A percentile compares a stretch with the other conserved stretches of the same genome.
These are phyloP conservation scores for Brevimyrus niger DNA, from an alignment of 2,113 vertebrate species.

Conservation along the genomic window DNA sequence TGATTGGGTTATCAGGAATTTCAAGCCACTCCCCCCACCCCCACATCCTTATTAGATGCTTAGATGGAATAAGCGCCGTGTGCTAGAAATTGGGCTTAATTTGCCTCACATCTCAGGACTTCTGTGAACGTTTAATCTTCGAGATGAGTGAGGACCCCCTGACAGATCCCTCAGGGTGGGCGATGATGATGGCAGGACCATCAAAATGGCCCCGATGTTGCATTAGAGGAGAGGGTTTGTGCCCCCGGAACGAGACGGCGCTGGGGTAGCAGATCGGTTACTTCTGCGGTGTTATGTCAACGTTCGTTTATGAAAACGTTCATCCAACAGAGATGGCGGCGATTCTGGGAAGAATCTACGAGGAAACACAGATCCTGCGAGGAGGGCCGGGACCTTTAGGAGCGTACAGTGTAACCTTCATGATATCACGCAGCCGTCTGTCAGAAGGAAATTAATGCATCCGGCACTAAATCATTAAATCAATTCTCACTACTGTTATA, in stretches of 20 bases:
- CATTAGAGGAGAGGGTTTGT: neutral
- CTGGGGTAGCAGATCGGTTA: neutral
- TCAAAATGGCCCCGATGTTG: neutral
- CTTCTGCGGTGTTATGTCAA: neutral
- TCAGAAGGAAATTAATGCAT: neutral
- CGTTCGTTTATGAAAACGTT: neutral
- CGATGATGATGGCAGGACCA: neutral
- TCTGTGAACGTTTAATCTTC: slow-evolving; percentile 5
- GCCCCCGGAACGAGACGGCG: neutral
- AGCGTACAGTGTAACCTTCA: too few relatives aligned
- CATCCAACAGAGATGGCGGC: neutral
- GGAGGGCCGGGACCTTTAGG: too few relatives aligned
- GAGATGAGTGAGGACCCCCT: neutral
- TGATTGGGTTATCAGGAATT: neutral
- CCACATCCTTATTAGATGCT: neutral
- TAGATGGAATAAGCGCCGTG: neutral
- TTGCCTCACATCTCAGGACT: neutral
- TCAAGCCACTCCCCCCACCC: neutral
- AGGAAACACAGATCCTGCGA: neutral
- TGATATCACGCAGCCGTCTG: neutral
- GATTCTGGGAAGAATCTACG: neutral
- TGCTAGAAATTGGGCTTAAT: neutral
- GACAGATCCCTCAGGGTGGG: neutral
- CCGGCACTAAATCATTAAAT: neutral
- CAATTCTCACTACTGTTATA: neutral